phyloP scores from a whole-genome alignment of 2,113 vertebrate species.

The Nothoprocta perdicaria region DNA sequence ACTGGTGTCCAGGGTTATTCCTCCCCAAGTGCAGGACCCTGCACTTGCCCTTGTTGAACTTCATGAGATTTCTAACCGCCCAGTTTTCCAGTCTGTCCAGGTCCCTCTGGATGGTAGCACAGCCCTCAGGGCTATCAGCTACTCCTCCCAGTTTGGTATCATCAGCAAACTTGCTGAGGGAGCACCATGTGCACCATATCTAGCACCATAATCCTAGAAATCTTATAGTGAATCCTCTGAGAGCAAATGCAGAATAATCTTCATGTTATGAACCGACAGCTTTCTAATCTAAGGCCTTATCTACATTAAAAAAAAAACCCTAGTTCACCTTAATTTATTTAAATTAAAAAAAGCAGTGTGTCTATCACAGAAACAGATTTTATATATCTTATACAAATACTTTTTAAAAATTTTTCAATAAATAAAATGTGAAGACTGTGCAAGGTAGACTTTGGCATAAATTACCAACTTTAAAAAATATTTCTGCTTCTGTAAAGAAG shows the following conservation, averaged over 20 bases:
- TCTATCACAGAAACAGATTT: neutral
- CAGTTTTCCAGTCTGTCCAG: too few species aligned
- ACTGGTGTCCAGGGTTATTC: too few species aligned
- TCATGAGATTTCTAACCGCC: too few species aligned
- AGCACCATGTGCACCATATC: too few species aligned
- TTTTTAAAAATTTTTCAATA: neutral
- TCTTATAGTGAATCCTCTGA: neutral
- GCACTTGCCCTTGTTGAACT: too few species aligned
- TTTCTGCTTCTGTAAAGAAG: neutral
- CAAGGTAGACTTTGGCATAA: neutral
- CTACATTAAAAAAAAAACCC: neutral
- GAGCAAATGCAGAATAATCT: neutral
- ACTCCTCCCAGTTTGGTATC: too few species aligned
- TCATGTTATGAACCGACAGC: neutral
- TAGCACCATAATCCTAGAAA: neutral
- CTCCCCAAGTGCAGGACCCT: too few species aligned
- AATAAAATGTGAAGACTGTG: neutral
- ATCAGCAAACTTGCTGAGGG: too few species aligned
- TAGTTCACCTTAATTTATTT: neutral
- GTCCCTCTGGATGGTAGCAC: too few species aligned
- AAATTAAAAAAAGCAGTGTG: accelerated
- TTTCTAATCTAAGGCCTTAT: neutral
- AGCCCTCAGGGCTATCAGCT: too few species aligned
- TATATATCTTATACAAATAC: neutral
- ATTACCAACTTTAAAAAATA: neutral